phyloP scores from a whole-genome alignment of 2,113 vertebrate species.

The Symphodus melops region DNA sequence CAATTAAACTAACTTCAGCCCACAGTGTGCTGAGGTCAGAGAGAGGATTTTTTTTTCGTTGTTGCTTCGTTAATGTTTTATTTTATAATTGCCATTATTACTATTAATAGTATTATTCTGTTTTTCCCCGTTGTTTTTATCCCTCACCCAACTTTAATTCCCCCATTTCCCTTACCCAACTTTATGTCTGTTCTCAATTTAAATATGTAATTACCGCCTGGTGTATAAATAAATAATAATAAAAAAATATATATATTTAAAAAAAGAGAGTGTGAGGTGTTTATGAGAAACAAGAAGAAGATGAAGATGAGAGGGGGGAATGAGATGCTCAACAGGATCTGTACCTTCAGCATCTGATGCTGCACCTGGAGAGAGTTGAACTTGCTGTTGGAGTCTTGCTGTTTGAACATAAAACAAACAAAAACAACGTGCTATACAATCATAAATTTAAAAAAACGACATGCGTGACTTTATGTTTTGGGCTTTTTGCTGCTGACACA shows the following conservation, averaged over 20 bases:
- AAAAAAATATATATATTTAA: too few species aligned
- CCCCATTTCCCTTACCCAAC: too few species aligned
- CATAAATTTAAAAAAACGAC: background rate
- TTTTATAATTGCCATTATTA: too few species aligned
- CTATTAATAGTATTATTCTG: too few species aligned
- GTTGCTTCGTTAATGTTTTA: too few species aligned
- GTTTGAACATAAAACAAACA: slow-evolving; percentile 43
- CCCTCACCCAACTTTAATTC: too few species aligned
- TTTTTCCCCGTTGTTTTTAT: too few species aligned
- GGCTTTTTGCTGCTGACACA: background rate
- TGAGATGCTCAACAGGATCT: slow-evolving; percentile 31
- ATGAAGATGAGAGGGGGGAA: background rate
- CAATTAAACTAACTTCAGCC: background rate
- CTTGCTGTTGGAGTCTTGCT: slow-evolving; percentile 93
- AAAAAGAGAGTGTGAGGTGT: slow-evolving; percentile 16
- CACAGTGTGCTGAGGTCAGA: background rate
- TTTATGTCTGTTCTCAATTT: too few species aligned
- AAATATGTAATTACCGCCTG: too few species aligned
- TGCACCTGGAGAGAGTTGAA: slow-evolving; percentile 92
- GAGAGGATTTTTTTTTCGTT: too few species aligned
- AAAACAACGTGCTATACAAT: too few species aligned
- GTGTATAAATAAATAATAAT: too few species aligned
- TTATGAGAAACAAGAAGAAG: background rate
- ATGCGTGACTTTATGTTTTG: background rate
- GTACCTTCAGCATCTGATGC: slow-evolving; percentile 97